Evolutionary conservation across 2,797 vertebrate species (phyloP).

Genomic region (Pyrrhura leucotis): DNA sequence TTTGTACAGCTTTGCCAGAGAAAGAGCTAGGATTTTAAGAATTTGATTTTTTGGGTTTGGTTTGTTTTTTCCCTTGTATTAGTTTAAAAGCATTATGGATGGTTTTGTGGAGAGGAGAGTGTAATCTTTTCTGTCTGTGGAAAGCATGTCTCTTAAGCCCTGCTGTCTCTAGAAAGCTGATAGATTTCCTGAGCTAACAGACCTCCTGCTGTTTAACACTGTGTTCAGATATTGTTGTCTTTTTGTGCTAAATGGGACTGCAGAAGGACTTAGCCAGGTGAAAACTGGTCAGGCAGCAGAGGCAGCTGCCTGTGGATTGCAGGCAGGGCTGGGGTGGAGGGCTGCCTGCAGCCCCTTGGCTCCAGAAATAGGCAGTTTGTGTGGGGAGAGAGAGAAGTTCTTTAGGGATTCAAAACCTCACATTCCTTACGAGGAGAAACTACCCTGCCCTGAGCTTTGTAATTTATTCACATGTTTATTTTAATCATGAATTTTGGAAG

Average conservation of each 20-base stretch:
- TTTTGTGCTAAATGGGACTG: not conserved
- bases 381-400: not conserved
- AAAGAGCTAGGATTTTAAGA: not conserved
- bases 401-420: not conserved
- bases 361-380: not conserved
- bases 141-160: not conserved
- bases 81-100: not conserved
- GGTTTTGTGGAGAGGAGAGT: not conserved
- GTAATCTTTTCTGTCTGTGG: not conserved
- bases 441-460: slow-evolving; percentile 13
- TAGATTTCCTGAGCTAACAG: not conserved
- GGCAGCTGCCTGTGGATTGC: not conserved
- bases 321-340: not conserved
- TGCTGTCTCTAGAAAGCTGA: not conserved
- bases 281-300: not conserved
- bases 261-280: not conserved
- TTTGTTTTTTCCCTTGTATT: not conserved
- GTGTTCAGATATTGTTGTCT: not conserved
- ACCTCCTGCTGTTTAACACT: not conserved
- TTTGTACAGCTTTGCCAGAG: not conserved
- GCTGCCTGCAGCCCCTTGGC: not conserved
- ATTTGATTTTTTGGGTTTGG: not conserved
- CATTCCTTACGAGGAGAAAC: not conserved
- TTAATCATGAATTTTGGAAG: slow-evolving; percentile 44
- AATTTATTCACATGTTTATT: slow-evolving; percentile 48